Percentiles rank a stretch among this genome's conserved stretches.
These are phyloP conservation scores for Tretioscincus oriximinensis DNA, from an alignment of 2,113 vertebrate genomes.

Conservation along the genomic window DNA sequence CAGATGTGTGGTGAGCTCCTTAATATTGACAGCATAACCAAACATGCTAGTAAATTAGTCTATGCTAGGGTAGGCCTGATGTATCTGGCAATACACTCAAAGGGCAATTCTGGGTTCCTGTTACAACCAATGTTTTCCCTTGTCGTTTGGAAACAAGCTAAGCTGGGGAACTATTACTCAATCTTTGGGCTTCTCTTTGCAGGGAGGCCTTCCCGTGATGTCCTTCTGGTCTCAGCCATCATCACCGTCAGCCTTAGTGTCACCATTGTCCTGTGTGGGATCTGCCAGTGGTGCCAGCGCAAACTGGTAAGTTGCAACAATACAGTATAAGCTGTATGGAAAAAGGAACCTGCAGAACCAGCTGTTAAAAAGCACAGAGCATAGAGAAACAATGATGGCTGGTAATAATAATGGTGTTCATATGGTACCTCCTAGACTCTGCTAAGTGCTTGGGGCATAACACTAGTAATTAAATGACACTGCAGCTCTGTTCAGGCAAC, in stretches of 20 bases:
- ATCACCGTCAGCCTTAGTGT: constrained; percentile 95
- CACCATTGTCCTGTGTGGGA: constrained; percentile 94
- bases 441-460: constrained; percentile 6
- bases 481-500: background rate
- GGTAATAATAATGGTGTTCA: constrained; percentile 11
- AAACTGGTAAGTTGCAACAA: constrained; percentile 87
- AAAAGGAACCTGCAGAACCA: background rate
- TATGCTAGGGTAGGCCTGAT: too few species aligned
- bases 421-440: constrained; percentile 2
- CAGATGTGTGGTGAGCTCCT: too few species aligned
- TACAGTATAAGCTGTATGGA: background rate
- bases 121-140: too few species aligned
- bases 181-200: constrained; percentile 47
- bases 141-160: too few species aligned
- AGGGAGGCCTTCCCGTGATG: constrained; percentile 90
- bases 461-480: background rate
- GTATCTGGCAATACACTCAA: too few species aligned
- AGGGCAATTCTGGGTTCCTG: too few species aligned
- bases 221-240: constrained; percentile 94
- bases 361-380: background rate
- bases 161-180: background rate
- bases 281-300: constrained; percentile 99
- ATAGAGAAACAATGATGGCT: background rate
- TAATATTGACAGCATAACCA: too few species aligned
- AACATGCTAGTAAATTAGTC: too few species aligned